Conservation (phyloP, 1,140 invertebrate genomes). For the Ylistrum balloti region DNA sequence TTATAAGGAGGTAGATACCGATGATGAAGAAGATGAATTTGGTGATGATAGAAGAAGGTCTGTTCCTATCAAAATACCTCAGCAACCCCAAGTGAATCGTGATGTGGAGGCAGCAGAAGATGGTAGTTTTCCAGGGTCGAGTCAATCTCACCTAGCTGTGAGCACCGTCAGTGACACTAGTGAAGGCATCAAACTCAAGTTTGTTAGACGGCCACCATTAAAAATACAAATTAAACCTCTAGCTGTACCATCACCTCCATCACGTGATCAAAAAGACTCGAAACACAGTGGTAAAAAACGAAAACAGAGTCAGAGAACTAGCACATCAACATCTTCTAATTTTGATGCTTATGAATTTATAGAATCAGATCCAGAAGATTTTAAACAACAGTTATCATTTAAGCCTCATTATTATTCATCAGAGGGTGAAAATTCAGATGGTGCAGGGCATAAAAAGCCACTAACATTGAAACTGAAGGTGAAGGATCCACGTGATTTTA, state of each 20-base stretch:
- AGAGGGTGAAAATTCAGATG: conserved; percentile 72
- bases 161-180: conserved; percentile 77
- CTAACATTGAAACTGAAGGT: conserved; percentile 64
- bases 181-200: conserved; percentile 82
- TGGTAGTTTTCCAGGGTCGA: not conserved
- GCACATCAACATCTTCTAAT: conserved; percentile 60
- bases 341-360: conserved; percentile 68
- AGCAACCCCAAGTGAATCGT: not conserved
- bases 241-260: conserved; percentile 50
- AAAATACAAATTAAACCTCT: conserved; percentile 40
- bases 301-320: conserved; percentile 63
- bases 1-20: not conserved
- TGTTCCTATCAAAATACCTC: not conserved
- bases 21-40: not conserved
- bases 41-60: not conserved
- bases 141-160: conserved; percentile 67
- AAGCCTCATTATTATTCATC: conserved; percentile 70
- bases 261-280: conserved; percentile 55
- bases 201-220: conserved; percentile 73
- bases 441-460: conserved; percentile 62
- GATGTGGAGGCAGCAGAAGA: not conserved
- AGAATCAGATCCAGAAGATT: conserved; percentile 69
- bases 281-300: conserved; percentile 62
- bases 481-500: conserved; percentile 59
- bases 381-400: conserved; percentile 51